Evolutionary conservation across 2,888 invertebrate genomes (phyloP), one percentile per base, ranked within the genome.

Genomic region (Meta bourneti): DNA sequence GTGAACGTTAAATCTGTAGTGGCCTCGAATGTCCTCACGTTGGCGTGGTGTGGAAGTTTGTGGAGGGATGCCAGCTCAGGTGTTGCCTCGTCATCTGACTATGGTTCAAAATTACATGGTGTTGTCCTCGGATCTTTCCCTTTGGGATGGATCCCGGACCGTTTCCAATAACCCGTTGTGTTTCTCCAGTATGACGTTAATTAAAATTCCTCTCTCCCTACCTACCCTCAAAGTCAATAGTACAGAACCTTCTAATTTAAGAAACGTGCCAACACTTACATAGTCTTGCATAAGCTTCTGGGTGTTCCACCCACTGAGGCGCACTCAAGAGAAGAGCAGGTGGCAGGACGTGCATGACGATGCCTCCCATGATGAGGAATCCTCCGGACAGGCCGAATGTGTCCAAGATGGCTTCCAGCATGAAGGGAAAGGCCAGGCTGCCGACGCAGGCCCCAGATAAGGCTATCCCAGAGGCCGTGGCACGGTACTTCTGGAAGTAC

Each of bases 381-480:
- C 77, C 74, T 34, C 90, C 90, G 1, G 79, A 19, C 11, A 90
- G 70, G n/a, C 69, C 79, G 51, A 72, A 90, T 1, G 72, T 75
- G 7, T 90, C 75, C 49, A 90, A 16, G 19, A 85, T 90, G 7
- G 51, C 71, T 69, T 90, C 90, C 5, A 90, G 49, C 34, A 90
- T 74, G 51, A 90, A 69, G 7, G 90, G 90, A 48, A 90, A 90
- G 7, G 52, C 81, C n/a, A 90, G 49, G 54, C 83, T 83, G 8
- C 90, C 90, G 0, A 90, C 52, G 61, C 90, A 85, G 7, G 85
- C 85, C 13, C 90, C 90, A 7, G 90, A 90, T 20, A 85, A 61
- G 6, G 90, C 90, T 7, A 90, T 90, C 0, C 90, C 90, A 1
- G 90, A 90, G 7, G 90, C 90, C 6, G 90, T 90, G 16, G 85